These are phyloP conservation scores for Aplocera efformata DNA, from an alignment of 2,888 invertebrate species.

Conservation along the genomic window DNA sequence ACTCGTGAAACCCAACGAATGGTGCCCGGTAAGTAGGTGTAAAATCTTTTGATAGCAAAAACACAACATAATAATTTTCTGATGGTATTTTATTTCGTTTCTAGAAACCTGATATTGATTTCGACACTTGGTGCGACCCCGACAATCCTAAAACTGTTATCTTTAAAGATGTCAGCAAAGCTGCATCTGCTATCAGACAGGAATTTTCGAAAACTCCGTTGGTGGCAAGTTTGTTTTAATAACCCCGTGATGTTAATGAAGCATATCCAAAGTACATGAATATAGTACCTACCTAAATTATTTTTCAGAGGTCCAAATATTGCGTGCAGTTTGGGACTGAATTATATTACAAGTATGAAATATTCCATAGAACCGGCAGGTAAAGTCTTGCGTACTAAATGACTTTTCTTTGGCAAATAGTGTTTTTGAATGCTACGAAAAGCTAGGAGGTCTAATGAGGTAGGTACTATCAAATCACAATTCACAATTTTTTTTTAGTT, in stretches of 20 bases:
- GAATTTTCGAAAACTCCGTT: slow-evolving; percentile 61
- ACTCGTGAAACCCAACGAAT: slow-evolving; percentile 26
- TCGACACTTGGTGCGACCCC: slow-evolving; percentile 46
- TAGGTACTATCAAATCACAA: too few relatives aligned
- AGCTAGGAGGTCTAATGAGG: too few relatives aligned
- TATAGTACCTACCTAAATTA: neutral
- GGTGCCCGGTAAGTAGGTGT: slow-evolving; percentile 42
- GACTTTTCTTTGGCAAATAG: too few relatives aligned
- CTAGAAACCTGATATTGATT: slow-evolving; percentile 40
- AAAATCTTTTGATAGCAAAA: too few relatives aligned
- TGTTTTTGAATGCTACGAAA: too few relatives aligned
- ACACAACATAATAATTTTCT: too few relatives aligned
- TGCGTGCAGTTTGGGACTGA: slow-evolving; percentile 87
- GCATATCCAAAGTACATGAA: too few relatives aligned
- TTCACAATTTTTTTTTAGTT: slow-evolving; percentile 79
- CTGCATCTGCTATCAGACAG: slow-evolving; percentile 78
- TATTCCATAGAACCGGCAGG: slow-evolving; percentile 93
- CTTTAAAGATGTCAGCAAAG: slow-evolving; percentile 81
- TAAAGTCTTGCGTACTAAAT: slow-evolving; percentile 51
- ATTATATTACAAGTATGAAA: slow-evolving; percentile 93
- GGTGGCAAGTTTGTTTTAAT: slow-evolving; percentile 29
- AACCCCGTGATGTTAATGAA: too few relatives aligned
- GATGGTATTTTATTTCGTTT: slow-evolving; percentile 21
- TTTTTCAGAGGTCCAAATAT: slow-evolving; percentile 84
- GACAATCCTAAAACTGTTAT: slow-evolving; percentile 55